Percentiles rank a stretch among this genome's conserved stretches.
Conservation (phyloP, 1,140 invertebrate species). For the Cydia amplana region DNA sequence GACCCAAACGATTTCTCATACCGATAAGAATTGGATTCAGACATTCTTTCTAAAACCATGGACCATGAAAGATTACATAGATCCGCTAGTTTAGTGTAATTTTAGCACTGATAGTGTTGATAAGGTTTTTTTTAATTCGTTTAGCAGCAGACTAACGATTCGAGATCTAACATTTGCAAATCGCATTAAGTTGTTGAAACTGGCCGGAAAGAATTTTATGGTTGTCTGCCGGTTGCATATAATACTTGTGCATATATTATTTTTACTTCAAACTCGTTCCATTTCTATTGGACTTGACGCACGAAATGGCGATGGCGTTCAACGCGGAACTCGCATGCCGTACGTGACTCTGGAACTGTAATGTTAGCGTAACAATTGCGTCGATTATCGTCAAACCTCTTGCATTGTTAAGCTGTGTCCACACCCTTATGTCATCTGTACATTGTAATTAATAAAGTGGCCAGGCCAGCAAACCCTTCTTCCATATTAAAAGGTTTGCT, state of each 20-base stretch:
- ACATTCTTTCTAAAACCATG: slow-evolving; percentile 17
- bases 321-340: slow-evolving; percentile 21
- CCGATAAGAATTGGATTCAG: neutral
- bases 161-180: neutral
- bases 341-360: slow-evolving; percentile 16
- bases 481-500: too few species aligned
- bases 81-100: neutral
- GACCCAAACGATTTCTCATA: slow-evolving; percentile 18
- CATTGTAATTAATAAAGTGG: neutral
- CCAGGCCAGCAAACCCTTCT: too few species aligned
- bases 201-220: neutral
- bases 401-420: neutral
- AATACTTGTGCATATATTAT: too few species aligned
- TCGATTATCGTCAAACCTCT: slow-evolving; percentile 8
- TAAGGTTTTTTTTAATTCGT: neutral
- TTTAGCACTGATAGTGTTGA: slow-evolving; percentile 3
- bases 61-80: slow-evolving; percentile 9
- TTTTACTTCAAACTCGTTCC: neutral
- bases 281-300: neutral
- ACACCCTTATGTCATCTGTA: neutral
- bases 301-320: neutral
- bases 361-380: slow-evolving; percentile 5
- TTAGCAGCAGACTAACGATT: neutral
- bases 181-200: neutral
- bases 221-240: neutral